Evolutionary conservation across 2,113 vertebrate genomes (phyloP).

Genomic region (Ovibos moschatus): DNA sequence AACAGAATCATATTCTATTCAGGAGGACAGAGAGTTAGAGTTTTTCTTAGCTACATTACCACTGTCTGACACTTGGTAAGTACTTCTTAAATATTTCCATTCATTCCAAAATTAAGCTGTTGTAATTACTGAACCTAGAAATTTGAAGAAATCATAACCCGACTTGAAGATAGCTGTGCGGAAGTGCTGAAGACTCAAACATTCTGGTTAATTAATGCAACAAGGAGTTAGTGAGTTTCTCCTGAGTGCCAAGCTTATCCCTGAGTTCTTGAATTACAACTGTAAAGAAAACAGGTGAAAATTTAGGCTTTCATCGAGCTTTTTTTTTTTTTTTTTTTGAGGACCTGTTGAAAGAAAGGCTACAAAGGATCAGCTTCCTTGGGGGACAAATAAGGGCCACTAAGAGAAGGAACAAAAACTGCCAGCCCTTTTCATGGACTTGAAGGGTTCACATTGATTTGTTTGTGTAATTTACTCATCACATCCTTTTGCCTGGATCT

Average conservation of each 20-base stretch:
- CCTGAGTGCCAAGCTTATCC: not conserved
- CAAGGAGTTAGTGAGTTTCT: not conserved
- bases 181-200: not conserved
- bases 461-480: not conserved
- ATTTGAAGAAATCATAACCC: not conserved
- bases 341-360: not conserved
- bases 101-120: not conserved
- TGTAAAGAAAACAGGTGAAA: not conserved
- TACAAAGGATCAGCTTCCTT: not conserved
- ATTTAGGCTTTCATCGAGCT: not conserved
- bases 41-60: not conserved
- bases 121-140: not conserved
- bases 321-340: not conserved
- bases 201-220: not conserved
- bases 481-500: not conserved
- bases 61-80: not conserved
- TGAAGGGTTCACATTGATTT: not conserved
- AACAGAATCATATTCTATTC: not conserved
- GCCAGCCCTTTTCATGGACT: not conserved
- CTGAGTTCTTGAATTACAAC: not conserved
- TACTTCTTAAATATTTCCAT: not conserved
- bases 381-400: not conserved
- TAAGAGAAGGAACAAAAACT: not conserved
- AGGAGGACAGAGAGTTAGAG: not conserved
- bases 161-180: not conserved